Conservation (phyloP, 2,888 invertebrate genomes). For the Congeria kusceri region DNA sequence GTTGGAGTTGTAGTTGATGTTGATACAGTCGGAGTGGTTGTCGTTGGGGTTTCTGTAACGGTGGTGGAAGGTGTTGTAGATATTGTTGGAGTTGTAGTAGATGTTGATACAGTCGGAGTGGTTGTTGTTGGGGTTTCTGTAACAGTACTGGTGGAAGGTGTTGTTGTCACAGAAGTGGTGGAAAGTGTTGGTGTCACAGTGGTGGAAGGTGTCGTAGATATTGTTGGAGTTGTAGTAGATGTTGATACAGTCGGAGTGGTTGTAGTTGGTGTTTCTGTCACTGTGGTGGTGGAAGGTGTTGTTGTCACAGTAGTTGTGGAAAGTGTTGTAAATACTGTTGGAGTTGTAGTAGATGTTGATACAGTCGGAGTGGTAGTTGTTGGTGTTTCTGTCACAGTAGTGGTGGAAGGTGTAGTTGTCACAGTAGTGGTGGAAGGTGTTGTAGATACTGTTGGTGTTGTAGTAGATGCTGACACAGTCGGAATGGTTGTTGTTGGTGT, state of each 20-base stretch:
- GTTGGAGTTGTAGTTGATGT: not conserved
- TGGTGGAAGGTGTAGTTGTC: not conserved
- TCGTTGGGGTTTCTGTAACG: not conserved
- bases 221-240: conserved; percentile 1
- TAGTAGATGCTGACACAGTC: too few relatives aligned
- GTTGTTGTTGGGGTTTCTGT: conserved; percentile 4
- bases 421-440: too few relatives aligned
- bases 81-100: not conserved
- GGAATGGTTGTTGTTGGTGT: too few relatives aligned
- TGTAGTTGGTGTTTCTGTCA: conserved; percentile 4
- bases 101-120: not conserved
- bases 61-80: conserved; percentile 11
- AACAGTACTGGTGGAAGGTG: not conserved
- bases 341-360: not conserved
- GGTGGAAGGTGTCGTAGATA: not conserved
- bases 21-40: not conserved
- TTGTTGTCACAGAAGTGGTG: not conserved
- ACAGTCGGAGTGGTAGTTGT: conserved; percentile 4
- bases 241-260: conserved; percentile 1
- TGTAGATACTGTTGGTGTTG: too few relatives aligned
- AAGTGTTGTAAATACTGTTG: not conserved
- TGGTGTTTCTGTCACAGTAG: not conserved
- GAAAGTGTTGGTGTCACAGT: conserved; percentile 11
- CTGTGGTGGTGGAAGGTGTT: conserved; percentile 3
- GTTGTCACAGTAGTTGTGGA: too few relatives aligned